Percentiles rank a stretch among this genome's conserved stretches.
Conservation (phyloP, 2,113 vertebrate genomes). For the Geococcyx californianus region DNA sequence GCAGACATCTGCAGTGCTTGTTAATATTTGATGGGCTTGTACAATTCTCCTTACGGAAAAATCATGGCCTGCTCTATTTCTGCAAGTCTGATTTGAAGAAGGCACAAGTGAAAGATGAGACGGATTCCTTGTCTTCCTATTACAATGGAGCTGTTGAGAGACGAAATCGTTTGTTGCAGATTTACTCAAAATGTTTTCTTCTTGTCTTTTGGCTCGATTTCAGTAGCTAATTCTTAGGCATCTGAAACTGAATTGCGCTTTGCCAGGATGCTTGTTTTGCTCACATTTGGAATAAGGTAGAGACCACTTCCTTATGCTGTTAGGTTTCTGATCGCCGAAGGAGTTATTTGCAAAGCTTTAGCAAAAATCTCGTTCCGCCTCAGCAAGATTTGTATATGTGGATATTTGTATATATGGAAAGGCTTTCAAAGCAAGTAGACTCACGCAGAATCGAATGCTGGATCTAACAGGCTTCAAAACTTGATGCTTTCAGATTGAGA, state of each 20-base stretch:
- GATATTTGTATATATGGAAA: no score
- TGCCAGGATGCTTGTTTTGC: not conserved
- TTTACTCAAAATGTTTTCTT: not conserved
- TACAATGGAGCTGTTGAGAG: not conserved
- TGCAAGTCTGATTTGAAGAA: not conserved
- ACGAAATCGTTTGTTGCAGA: not conserved
- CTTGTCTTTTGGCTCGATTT: not conserved
- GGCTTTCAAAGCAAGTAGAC: not conserved
- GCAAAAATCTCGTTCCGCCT: not conserved
- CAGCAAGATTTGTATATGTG: not conserved
- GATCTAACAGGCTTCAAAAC: not conserved
- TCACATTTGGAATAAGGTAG: not conserved
- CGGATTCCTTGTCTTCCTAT: not conserved
- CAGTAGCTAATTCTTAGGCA: not conserved
- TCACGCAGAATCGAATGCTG: not conserved
- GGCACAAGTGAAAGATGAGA: not conserved
- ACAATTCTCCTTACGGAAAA: conserved; percentile 26
- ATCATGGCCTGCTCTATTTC: conserved; percentile 39
- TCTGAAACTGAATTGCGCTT: rapidly evolving
- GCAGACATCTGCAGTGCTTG: conserved; percentile 67
- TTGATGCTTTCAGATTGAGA: not conserved
- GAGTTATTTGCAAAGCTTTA: not conserved
- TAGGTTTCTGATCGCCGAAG: not conserved
- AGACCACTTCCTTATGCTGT: not conserved
- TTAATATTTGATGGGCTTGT: conserved; percentile 64